These are phyloP conservation scores for Ectropis grisescens DNA, from an alignment of 1,140 invertebrate species.

Conservation along the genomic window DNA sequence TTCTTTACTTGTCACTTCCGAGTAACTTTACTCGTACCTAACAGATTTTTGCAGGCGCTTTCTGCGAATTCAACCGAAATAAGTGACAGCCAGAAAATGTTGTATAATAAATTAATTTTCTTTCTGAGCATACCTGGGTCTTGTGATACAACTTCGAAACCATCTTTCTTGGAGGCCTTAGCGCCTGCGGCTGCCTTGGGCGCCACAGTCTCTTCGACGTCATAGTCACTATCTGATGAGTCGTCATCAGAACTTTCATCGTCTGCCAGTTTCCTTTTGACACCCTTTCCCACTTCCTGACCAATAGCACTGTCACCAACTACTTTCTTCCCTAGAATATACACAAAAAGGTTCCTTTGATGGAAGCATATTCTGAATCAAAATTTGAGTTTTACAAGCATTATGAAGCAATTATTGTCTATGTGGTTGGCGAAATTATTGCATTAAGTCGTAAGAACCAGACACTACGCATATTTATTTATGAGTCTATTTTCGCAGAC, in stretches of 20 bases:
- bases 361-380: not conserved
- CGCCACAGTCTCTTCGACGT: conserved; percentile 69
- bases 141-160: conserved; percentile 78
- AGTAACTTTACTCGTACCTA: no score
- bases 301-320: conserved; percentile 44
- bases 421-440: no score
- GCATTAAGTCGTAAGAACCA: no score
- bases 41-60: not conserved
- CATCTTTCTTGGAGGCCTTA: conserved; percentile 60
- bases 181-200: conserved; percentile 26
- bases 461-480: no score
- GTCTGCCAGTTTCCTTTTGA: conserved; percentile 43
- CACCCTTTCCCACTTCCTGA: conserved; percentile 25
- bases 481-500: no score
- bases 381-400: not conserved
- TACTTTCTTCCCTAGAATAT: conserved; percentile 63
- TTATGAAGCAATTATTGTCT: no score
- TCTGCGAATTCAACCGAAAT: not conserved
- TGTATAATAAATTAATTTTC: no score
- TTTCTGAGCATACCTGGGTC: conserved; percentile 69
- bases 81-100: no score
- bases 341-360: not conserved
- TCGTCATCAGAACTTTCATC: conserved; percentile 57
- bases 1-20: no score
- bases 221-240: conserved; percentile 73